Evolutionary conservation across 2,797 vertebrate genomes (phyloP), one percentile per base, ranked within the genome.

Genomic region (Basileuterus tristriatus): DNA sequence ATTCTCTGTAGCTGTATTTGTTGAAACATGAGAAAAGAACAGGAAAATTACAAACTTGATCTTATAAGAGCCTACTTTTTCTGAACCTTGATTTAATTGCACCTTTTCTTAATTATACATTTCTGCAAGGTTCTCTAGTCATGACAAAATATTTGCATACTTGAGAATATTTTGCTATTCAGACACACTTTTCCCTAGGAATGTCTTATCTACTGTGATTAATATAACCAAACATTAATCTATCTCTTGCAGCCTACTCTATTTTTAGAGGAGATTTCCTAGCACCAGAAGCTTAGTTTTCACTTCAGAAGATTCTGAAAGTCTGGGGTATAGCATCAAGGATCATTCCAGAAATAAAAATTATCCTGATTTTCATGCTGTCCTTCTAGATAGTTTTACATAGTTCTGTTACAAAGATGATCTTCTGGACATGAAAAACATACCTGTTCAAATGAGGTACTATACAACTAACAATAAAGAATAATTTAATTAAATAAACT

Each of bases 1-100:
- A 99, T 99, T 85, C 98, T 99, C 98, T 99, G 99, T 36, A 99
- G 98, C 99, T 99, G 96, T 23, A 81, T 90, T 90, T 71, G 69
- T 95, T 47, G 47, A 75, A 55, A 98, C 49, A 96, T 18, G 24
- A 94, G 87, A 97, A 84, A 62, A 75, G 84, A 91, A 6, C 5
- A 96, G 46, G 20, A 58, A 85, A 67, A 92, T 97, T 83, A 97
- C 15, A 89, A 49, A 67, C 55, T 47, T 63, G 30, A 83, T 24
- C 30, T 43, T 63, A 26, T 26, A 72, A 39, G 24, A 80, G 44
- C 83, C 63, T 68, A 67, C 39, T 82, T 77, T 77, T 89, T 82
- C 59, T 75, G 72, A 80, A 78, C 72, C 30, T 76, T 78, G 14
- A 37, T 88, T 52, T 80, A 80, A 72, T 69, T 86, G 74, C 16